Base-by-base conservation (phyloP, 2,888 invertebrate genomes). In the Calliphora vomitoria region DNA sequence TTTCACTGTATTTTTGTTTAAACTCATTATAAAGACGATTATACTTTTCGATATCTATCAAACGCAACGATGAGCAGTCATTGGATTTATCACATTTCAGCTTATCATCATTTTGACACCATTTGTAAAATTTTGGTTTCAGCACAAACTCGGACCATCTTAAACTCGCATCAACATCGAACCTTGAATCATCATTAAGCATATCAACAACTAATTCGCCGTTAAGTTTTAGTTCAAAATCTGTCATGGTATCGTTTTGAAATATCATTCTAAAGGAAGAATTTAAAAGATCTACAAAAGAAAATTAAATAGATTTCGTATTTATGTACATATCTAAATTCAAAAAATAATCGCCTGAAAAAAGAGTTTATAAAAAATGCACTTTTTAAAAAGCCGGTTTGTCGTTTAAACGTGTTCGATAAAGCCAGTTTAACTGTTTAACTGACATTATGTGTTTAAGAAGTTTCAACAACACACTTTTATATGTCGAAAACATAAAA, bases 1-100 rank as follows among this genome's bases (percentile, higher is more conserved):
- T 94, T 83, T 95, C 94, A 0, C 97, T 97, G 95, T 98, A 97
- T 93, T 96, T 97, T 1, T 94, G 91, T 92, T 98, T 98, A 10
- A 98, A 93, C 35, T 95, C 91, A 90, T 96, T 95, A 92, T 98
- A 98, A 84, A 96, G 94, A 38, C 93, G 91, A 90, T 95, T 96
- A 92, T 98, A 98, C 84, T 95, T 94, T 87, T 96, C 96, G 13
- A 95, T 92, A 13, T 95, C 94, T 4, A 98, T 94, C 55, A 97
- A 94, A 82, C 94, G 94, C 62, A 98, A 93, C 0, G 98, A 97
- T 68, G 88, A 68, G 18, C 71, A 87, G 3, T 25, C 53, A 4
- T 64, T 58, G 1, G 25, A 11, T 10, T 20, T 41, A 11, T 47
- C 20, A 53, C 86, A 89, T 58, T 78, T 92, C 25, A 18, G 8